A percentile compares a stretch with the other conserved stretches of the same genome.
phyloP scores from a whole-genome alignment of 2,797 vertebrate species.

The Gorsachius magnificus region DNA sequence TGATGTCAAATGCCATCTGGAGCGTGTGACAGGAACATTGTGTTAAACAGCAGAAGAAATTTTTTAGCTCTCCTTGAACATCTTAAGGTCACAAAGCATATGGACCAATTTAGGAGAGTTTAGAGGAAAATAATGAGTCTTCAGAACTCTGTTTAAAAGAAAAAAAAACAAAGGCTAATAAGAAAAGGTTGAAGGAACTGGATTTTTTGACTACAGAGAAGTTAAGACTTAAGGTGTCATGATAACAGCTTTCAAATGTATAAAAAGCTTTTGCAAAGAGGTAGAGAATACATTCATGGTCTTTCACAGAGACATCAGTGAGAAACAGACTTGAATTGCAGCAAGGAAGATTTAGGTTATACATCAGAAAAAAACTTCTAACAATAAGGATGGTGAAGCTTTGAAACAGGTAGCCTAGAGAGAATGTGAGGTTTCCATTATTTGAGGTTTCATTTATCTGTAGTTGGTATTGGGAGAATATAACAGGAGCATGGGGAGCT shows the following conservation, averaged over 20 bases:
- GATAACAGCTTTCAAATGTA: background rate
- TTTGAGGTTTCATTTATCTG: background rate
- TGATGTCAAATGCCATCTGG: slow-evolving; percentile 20
- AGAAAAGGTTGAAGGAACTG: background rate
- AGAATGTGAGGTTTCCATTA: background rate
- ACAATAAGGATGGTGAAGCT: background rate
- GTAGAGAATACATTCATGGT: background rate
- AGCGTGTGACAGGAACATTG: background rate
- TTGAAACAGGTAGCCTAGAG: background rate
- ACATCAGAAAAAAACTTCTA: background rate
- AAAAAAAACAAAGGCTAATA: background rate
- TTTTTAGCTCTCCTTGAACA: background rate
- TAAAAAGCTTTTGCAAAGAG: background rate
- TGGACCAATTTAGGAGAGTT: background rate
- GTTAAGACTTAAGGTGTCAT: background rate
- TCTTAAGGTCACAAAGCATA: slow-evolving; percentile 15
- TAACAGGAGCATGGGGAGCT: background rate
- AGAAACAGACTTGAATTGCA: background rate
- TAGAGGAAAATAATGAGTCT: background rate
- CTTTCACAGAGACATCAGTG: background rate
- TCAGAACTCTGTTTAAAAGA: background rate
- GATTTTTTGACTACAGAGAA: background rate
- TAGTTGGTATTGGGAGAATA: background rate
- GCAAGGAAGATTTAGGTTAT: background rate
- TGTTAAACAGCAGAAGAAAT: background rate